Percentiles rank a stretch among this genome's conserved stretches.
Conservation (phyloP, 2,888 invertebrate genomes). For the Agrochola lychnidis region DNA sequence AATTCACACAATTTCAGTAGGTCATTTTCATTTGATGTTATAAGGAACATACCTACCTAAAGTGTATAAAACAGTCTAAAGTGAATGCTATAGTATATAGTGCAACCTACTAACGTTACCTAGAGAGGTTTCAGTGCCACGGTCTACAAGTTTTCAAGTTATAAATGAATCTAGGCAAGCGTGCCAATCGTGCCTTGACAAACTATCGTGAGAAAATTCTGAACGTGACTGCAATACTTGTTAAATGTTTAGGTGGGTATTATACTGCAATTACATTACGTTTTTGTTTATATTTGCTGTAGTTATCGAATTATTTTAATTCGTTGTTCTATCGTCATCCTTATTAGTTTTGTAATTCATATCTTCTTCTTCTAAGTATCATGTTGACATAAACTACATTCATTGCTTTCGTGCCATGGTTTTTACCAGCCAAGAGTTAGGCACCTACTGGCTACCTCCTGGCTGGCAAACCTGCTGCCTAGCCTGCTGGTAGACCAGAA, state of each 20-base stretch:
- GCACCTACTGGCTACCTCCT: too few relatives aligned
- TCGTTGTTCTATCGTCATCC: neutral
- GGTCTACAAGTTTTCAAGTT: constrained; percentile 69
- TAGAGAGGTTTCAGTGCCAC: constrained; percentile 71
- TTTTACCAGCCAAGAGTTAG: too few relatives aligned
- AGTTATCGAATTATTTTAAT: too few relatives aligned
- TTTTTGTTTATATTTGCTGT: constrained; percentile 2
- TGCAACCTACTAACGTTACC: constrained; percentile 27
- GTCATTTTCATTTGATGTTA: neutral
- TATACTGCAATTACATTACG: constrained; percentile 22
- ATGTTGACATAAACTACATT: too few relatives aligned
- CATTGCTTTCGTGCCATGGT: too few relatives aligned
- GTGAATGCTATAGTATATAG: neutral
- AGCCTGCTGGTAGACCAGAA: too few relatives aligned
- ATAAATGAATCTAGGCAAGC: constrained; percentile 62
- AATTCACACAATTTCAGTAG: neutral
- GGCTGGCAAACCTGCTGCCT: neutral
- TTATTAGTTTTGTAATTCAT: neutral
- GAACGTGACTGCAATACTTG: constrained; percentile 16
- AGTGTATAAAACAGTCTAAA: neutral
- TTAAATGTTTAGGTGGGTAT: neutral
- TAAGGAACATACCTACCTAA: neutral
- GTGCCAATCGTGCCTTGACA: constrained; percentile 51
- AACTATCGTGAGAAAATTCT: constrained; percentile 51
- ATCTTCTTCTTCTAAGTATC: neutral